Evolutionary conservation across 2,888 invertebrate genomes (phyloP).

Genomic region (Oscheius onirici): DNA sequence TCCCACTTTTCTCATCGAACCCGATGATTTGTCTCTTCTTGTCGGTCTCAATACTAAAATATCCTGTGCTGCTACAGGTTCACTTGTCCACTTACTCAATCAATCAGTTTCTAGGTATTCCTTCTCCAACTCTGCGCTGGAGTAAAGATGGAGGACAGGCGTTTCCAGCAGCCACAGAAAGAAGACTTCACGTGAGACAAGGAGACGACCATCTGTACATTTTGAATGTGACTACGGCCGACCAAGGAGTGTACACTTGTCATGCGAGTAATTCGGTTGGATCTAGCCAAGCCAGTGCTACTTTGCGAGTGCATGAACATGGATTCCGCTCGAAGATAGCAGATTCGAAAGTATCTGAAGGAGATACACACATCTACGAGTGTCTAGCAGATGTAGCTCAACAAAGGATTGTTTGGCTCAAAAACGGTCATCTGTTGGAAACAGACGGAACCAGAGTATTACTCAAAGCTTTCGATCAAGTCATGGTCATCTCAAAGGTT

Average conservation of each 20-base stretch:
- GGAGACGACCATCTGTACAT: slow-evolving; percentile 56
- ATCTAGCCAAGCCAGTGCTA: slow-evolving; percentile 43
- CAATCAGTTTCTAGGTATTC: slow-evolving; percentile 31
- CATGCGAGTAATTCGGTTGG: slow-evolving; percentile 51
- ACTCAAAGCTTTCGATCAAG: slow-evolving; percentile 30
- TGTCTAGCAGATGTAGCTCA: slow-evolving; percentile 39
- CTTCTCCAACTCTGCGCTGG: slow-evolving; percentile 52
- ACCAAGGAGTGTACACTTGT: slow-evolving; percentile 54
- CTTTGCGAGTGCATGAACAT: slow-evolving; percentile 42
- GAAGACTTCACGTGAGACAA: slow-evolving; percentile 49
- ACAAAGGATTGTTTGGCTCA: slow-evolving; percentile 40
- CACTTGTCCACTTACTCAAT: not conserved
- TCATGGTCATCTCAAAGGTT: slow-evolving; percentile 32
- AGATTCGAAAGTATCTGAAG: slow-evolving; percentile 31
- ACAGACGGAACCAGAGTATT: not conserved
- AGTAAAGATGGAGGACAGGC: slow-evolving; percentile 47
- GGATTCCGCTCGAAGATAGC: slow-evolving; percentile 24
- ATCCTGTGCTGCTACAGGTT: slow-evolving; percentile 51
- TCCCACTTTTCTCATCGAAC: slow-evolving; percentile 47
- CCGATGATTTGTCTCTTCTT: slow-evolving; percentile 49
- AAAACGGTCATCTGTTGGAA: slow-evolving; percentile 12
- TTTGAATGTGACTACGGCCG: slow-evolving; percentile 44
- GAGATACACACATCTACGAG: slow-evolving; percentile 39
- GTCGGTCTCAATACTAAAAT: slow-evolving; percentile 55
- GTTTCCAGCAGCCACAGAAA: slow-evolving; percentile 52